A percentile compares a stretch with the other conserved stretches of the same genome.
These are phyloP conservation scores for Hyperopisus bebe DNA, from an alignment of 2,113 vertebrate genomes.

Conservation along the genomic window DNA sequence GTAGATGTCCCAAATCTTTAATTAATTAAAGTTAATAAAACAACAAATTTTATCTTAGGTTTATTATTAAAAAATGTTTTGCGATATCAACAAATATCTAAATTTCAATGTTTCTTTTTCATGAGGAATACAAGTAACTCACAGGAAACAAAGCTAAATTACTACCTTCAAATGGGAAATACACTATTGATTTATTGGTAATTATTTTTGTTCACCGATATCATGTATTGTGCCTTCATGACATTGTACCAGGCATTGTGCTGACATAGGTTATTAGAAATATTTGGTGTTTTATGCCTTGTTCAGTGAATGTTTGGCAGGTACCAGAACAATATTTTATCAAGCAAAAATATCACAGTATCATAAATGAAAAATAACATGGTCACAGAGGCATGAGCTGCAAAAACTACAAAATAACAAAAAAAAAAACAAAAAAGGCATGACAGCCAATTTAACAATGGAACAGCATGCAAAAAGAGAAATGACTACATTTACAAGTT, in stretches of 20 bases:
- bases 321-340: slow-evolving; percentile 64
- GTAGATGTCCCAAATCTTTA: slow-evolving; percentile 43
- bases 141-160: slow-evolving; percentile 63
- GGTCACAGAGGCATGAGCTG: slow-evolving; percentile 78
- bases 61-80: slow-evolving; percentile 56
- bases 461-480: slow-evolving; percentile 79
- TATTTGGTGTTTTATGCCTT: slow-evolving; percentile 70
- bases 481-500: slow-evolving; percentile 70
- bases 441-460: slow-evolving; percentile 83
- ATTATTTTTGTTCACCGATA: slow-evolving; percentile 52
- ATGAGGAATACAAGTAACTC: slow-evolving; percentile 39
- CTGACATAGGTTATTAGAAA: slow-evolving; percentile 68
- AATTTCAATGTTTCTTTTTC: slow-evolving; percentile 44
- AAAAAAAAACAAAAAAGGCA: slow-evolving; percentile 62
- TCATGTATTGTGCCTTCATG: slow-evolving; percentile 93
- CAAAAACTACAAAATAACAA: slow-evolving; percentile 44
- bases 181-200: not conserved
- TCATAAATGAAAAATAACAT: slow-evolving; percentile 41
- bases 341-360: slow-evolving; percentile 36
- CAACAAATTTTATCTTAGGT: slow-evolving; percentile 43
- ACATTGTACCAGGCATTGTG: slow-evolving; percentile 74
- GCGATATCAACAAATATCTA: slow-evolving; percentile 49
- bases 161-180: not conserved
- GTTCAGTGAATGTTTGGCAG: slow-evolving; percentile 79
- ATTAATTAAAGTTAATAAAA: slow-evolving; percentile 38